Evolutionary conservation across 2,888 invertebrate genomes (phyloP).

Genomic region (Troides oblongomaculatus): DNA sequence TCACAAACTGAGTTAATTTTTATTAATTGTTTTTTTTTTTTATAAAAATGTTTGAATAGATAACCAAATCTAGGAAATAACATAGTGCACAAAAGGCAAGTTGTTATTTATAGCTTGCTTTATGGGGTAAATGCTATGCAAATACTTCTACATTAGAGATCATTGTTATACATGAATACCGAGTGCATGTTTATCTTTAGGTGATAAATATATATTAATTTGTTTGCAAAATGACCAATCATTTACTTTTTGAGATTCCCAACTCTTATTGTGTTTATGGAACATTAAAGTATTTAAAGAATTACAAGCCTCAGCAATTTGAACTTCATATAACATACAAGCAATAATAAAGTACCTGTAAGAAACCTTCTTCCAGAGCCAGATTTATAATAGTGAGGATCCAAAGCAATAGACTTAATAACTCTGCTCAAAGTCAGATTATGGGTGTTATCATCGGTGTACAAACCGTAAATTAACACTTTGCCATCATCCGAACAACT

Average conservation of each 20-base stretch:
- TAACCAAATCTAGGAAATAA: too few relatives aligned
- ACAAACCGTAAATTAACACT: conserved; percentile 92
- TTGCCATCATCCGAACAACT: conserved; percentile 95
- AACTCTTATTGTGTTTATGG: background rate
- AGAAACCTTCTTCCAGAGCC: conserved; percentile 90
- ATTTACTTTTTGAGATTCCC: too few relatives aligned
- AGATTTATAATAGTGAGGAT: conserved; percentile 88
- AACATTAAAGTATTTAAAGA: background rate
- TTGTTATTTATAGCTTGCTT: too few relatives aligned
- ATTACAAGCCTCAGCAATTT: background rate
- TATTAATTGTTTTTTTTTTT: too few relatives aligned
- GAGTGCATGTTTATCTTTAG: too few relatives aligned
- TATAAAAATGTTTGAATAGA: too few relatives aligned
- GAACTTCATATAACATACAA: background rate
- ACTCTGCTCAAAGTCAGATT: conserved; percentile 88
- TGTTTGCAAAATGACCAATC: background rate
- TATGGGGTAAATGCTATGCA: too few relatives aligned
- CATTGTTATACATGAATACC: too few relatives aligned
- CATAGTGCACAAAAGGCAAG: too few relatives aligned
- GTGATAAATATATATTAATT: background rate
- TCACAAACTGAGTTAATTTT: too few relatives aligned
- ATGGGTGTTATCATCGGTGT: conserved; percentile 90
- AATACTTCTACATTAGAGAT: too few relatives aligned
- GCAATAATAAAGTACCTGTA: conserved; percentile 70
- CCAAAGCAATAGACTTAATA: conserved; percentile 92